Percentiles rank a stretch among this genome's conserved stretches.
These are phyloP conservation scores for Pachliopta kotzebuea DNA, from an alignment of 2,888 invertebrate genomes.

Conservation along the genomic window DNA sequence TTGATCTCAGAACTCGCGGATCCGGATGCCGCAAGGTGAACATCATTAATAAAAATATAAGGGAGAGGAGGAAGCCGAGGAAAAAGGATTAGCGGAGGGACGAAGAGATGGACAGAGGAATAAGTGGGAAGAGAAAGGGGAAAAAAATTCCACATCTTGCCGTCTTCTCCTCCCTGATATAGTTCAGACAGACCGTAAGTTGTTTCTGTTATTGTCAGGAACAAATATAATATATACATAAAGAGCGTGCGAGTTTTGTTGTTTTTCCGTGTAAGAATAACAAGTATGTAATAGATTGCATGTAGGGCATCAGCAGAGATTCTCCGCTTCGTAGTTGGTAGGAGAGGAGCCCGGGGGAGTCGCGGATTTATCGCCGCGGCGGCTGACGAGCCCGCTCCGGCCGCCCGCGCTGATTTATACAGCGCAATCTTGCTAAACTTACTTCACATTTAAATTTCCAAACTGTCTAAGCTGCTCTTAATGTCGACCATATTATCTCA, in stretches of 20 bases:
- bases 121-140: too few species aligned
- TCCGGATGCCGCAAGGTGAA: too few species aligned
- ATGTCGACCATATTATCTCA: conserved; percentile 80
- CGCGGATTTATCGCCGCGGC: conserved; percentile 72
- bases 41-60: too few species aligned
- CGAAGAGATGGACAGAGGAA: too few species aligned
- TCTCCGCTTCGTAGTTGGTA: conserved; percentile 43
- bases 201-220: too few species aligned
- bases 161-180: too few species aligned
- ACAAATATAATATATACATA: too few species aligned
- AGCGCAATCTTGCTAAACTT: conserved; percentile 80
- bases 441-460: conserved; percentile 81
- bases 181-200: too few species aligned
- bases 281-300: conserved; percentile 33
- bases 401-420: conserved; percentile 75
- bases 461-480: conserved; percentile 81
- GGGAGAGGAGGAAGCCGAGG: too few species aligned
- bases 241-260: neutral
- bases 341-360: conserved; percentile 74
- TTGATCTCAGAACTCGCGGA: too few species aligned
- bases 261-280: conserved; percentile 13
- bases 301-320: conserved; percentile 47
- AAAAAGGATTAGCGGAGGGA: too few species aligned
- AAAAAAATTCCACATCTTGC: too few species aligned
- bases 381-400: conserved; percentile 46